Evolutionary conservation across 2,797 vertebrate species (phyloP), one percentile per base, ranked within the genome.

Genomic region (Scyliorhinus canicula): DNA sequence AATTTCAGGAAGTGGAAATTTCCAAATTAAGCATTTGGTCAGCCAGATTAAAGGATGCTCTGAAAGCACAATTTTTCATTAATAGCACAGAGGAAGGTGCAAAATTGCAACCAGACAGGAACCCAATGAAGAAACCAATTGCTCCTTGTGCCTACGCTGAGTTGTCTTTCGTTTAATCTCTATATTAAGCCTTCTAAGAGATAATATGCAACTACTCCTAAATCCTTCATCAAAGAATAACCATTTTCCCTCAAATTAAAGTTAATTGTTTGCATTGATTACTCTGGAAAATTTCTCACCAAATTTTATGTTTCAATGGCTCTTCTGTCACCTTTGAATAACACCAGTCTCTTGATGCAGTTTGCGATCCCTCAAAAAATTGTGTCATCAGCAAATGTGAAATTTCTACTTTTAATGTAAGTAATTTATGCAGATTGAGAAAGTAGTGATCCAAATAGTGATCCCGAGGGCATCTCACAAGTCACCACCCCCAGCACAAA

Each of bases 381-480:
- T 71, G 28, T 50, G 28, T 94, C 67, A 55, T 94, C 93, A 94
- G 93, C 93, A 94, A 71, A 74, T 94, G 52, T 74, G 52, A 67
- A 74, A 74, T 35, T 52, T 55, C 47, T 94, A 50, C 47, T 74
- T 74, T 94, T 74, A 94, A 94, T 91, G 35, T 65, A 21, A 94
- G 93, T 74, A 94, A 94, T 94, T 94, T 94, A 94, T 74, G 93
- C 35, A 94, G 67, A 74, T 94, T 94, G 93, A 52, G 69, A 71
- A 94, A 52, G 67, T 74, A 94, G 93, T 9, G 93, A 74, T 71
- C 93, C 67, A 52, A 31, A 67, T 31, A 69, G 47, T 74, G 93
- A 94, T 74, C 67, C 67, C 93, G 14, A 35, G 67, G 67, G 93
- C 47, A 94, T 35, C 67, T 14, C 93, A 52, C 12, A 52, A 35